Evolutionary conservation across 2,888 invertebrate genomes (phyloP).

Genomic region (Platerodrilus igneus): DNA sequence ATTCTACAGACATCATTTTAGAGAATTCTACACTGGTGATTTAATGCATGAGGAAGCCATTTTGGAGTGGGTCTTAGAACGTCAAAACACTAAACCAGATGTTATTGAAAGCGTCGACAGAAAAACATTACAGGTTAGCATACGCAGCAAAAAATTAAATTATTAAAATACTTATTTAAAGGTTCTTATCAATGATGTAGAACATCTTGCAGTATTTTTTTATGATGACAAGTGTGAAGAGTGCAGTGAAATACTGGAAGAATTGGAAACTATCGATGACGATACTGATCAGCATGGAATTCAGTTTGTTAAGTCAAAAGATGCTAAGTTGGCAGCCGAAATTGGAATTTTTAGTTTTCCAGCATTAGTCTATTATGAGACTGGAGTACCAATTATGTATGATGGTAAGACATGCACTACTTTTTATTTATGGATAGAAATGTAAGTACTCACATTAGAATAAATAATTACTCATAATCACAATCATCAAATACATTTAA

Average conservation of each 20-base stretch:
- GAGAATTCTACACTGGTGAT: slow-evolving; percentile 84
- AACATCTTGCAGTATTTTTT: slow-evolving; percentile 88
- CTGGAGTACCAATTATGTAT: slow-evolving; percentile 90
- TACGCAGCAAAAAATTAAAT: neutral
- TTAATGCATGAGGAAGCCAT: slow-evolving; percentile 89
- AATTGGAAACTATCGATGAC: slow-evolving; percentile 87
- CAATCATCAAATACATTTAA: slow-evolving; percentile 12
- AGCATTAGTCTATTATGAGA: slow-evolving; percentile 88
- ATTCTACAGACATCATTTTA: slow-evolving; percentile 83
- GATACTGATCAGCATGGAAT: slow-evolving; percentile 90
- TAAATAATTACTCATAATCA: slow-evolving; percentile 2
- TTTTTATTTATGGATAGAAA: neutral
- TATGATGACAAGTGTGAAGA: slow-evolving; percentile 82
- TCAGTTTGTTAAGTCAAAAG: slow-evolving; percentile 90
- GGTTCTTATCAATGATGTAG: slow-evolving; percentile 82
- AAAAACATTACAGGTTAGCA: slow-evolving; percentile 69
- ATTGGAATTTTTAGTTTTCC: slow-evolving; percentile 91
- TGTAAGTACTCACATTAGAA: neutral
- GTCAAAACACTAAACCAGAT: slow-evolving; percentile 80
- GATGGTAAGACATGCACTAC: slow-evolving; percentile 92
- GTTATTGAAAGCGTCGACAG: slow-evolving; percentile 88
- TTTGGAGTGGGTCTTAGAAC: slow-evolving; percentile 81
- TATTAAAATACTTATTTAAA: slow-evolving; percentile 21
- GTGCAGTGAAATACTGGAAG: slow-evolving; percentile 81
- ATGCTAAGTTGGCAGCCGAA: slow-evolving; percentile 82